Conservation (phyloP, 2,797 vertebrate species). For the Coluber constrictor region DNA sequence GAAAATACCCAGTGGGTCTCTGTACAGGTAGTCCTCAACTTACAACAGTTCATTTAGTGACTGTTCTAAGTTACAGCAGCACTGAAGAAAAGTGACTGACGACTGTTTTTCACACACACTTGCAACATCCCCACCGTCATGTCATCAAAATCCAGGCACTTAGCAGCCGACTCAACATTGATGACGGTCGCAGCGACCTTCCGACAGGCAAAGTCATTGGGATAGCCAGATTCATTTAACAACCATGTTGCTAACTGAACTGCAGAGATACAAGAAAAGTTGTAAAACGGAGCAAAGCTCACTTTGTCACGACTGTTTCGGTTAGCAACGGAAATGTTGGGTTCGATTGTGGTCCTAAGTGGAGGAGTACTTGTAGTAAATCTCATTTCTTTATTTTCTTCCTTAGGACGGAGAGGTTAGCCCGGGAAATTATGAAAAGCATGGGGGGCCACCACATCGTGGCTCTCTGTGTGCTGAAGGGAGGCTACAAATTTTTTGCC, state of each 20-base stretch:
- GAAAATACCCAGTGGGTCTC: neutral
- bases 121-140: rapidly evolving
- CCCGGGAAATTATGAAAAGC: conserved; percentile 95
- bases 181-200: too few species aligned
- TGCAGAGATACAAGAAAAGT: neutral
- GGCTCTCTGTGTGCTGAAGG: conserved; percentile 96
- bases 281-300: neutral
- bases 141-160: too few species aligned
- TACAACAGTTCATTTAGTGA: neutral
- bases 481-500: conserved; percentile 98
- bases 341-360: neutral
- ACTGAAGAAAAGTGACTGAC: neutral
- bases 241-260: neutral
- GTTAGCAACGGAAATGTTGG: neutral
- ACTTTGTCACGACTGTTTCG: neutral
- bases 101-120: neutral
- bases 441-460: conserved; percentile 98
- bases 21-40: neutral
- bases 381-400: conserved; percentile 1
- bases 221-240: neutral
- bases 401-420: conserved; percentile 90
- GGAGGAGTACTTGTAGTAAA: neutral
- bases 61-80: neutral
- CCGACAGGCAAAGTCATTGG: too few species aligned
- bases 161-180: too few species aligned